Evolutionary conservation across 1,140 invertebrate species (phyloP).

Genomic region (Trissolcus basalis): DNA sequence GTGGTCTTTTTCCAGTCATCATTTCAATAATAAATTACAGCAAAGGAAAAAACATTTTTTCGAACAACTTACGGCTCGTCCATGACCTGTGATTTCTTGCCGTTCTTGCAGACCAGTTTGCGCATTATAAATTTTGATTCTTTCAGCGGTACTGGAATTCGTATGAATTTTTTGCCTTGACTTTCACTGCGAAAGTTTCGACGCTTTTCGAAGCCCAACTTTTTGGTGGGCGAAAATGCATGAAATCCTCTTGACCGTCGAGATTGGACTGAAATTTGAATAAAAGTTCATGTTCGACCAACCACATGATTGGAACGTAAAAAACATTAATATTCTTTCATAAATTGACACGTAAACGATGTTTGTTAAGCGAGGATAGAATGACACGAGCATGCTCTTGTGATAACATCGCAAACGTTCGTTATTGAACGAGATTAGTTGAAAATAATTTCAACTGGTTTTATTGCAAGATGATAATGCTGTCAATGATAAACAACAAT

Average conservation of each 20-base stretch:
- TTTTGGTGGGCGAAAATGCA: not conserved
- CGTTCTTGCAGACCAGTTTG: not conserved
- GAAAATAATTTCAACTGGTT: not conserved
- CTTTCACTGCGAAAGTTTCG: no score
- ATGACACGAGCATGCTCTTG: slow-evolving; percentile 7
- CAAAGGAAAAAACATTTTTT: not conserved
- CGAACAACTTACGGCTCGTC: not conserved
- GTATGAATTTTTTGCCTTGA: no score
- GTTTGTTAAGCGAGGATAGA: slow-evolving; percentile 30
- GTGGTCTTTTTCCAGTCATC: slow-evolving; percentile 41
- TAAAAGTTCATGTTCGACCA: slow-evolving; percentile 10
- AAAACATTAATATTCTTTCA: slow-evolving; percentile 34
- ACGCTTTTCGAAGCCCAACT: no score
- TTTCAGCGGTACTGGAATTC: no score
- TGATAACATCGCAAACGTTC: slow-evolving; percentile 20
- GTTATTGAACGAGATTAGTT: slow-evolving; percentile 30
- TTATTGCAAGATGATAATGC: not conserved
- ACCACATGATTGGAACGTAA: slow-evolving; percentile 22
- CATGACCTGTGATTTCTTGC: not conserved
- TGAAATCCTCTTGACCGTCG: not conserved
- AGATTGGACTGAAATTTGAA: not conserved
- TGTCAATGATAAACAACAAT: not conserved
- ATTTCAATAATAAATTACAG: slow-evolving; percentile 10
- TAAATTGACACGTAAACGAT: slow-evolving; percentile 34
- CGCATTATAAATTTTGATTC: not conserved